Evolutionary conservation across 2,888 invertebrate species (phyloP), one percentile per base, ranked within the genome.

Genomic region (Diplazon laetatorius): DNA sequence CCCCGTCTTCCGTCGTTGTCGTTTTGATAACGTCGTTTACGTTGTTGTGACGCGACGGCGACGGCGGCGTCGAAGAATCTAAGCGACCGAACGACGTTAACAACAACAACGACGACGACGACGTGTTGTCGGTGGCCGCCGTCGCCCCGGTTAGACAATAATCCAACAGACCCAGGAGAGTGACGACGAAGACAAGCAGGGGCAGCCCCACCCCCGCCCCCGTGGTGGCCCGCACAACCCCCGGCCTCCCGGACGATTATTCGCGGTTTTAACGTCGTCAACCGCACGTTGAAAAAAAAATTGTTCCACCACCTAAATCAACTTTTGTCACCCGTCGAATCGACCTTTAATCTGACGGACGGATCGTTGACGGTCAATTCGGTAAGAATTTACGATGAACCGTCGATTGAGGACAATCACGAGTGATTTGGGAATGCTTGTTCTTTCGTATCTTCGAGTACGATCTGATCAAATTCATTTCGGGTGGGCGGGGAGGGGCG

Each of bases 181-280:
- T 87, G 86, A 88, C 85, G 85, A 88, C 86, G 85, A 88, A 86
- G 86, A 88, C 84, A 85, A 88, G 88, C 88, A 88, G 87, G 88
- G 87, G 86, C 82, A 87, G 83, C 77, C 85, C 88, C 87, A 88
- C 88, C 88, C 88, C 87, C 87, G 87, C 84, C 88, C 87, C 88
- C 88, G 88, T 88, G 87, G 87, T 88, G 88, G 86, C 86, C 84
- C 85, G 82, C 85, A 84, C 85, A 86, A 86, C 82, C 85, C 86
- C 85, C 87, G 84, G 84, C 86, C n/a, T 84, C 80, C 81, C 83
- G 85, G 84, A 82, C 84, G 79, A 87, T 77, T 83, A 82, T 82
- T 82, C 83, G 81, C 79, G 2, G 6, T 30, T 82, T n/a, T n/a
- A n/a, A 86, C 81, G 66, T 80, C 82, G 83, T 84, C 84, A 81